Evolutionary conservation across 2,888 invertebrate genomes (phyloP).

Genomic region (Apoda limacodes): DNA sequence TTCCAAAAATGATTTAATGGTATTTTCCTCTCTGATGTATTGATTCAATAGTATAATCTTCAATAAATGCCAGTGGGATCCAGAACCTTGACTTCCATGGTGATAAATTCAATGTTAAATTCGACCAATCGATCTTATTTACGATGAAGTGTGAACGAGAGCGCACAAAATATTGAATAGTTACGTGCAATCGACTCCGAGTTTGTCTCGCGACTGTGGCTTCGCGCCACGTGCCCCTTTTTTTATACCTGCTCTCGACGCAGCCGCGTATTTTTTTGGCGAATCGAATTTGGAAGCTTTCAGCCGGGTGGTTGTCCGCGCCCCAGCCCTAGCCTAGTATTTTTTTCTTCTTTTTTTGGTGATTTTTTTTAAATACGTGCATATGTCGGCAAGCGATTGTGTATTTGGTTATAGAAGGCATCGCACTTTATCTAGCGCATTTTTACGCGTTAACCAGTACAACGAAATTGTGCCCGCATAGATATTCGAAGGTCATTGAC

Average conservation of each 20-base stretch:
- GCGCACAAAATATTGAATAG: conserved; percentile 29
- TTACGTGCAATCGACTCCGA: conserved; percentile 39
- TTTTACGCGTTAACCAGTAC: too few species aligned
- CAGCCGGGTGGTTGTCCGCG: conserved; percentile 56
- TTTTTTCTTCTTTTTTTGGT: conserved; percentile 27
- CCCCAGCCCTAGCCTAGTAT: conserved; percentile 50
- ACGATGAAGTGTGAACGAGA: conserved; percentile 37
- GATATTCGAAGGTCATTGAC: too few species aligned
- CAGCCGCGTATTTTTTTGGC: conserved; percentile 62
- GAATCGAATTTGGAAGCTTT: conserved; percentile 66
- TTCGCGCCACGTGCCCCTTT: conserved; percentile 50
- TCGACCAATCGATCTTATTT: conserved; percentile 58
- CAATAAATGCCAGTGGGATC: conserved; percentile 64
- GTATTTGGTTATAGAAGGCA: too few species aligned
- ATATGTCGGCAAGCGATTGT: too few species aligned
- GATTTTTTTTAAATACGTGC: too few species aligned
- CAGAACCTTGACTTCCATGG: conserved; percentile 58
- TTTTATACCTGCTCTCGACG: conserved; percentile 55
- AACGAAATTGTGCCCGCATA: too few species aligned
- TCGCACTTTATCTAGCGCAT: too few species aligned
- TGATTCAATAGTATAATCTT: conserved; percentile 9
- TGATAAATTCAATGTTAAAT: conserved; percentile 37
- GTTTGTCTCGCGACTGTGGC: conserved; percentile 49
- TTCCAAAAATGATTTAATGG: conserved; percentile 15
- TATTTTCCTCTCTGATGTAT: too few species aligned